These are phyloP conservation scores for Blastobasis lacticolella DNA, from an alignment of 2,888 invertebrate species.

Conservation along the genomic window DNA sequence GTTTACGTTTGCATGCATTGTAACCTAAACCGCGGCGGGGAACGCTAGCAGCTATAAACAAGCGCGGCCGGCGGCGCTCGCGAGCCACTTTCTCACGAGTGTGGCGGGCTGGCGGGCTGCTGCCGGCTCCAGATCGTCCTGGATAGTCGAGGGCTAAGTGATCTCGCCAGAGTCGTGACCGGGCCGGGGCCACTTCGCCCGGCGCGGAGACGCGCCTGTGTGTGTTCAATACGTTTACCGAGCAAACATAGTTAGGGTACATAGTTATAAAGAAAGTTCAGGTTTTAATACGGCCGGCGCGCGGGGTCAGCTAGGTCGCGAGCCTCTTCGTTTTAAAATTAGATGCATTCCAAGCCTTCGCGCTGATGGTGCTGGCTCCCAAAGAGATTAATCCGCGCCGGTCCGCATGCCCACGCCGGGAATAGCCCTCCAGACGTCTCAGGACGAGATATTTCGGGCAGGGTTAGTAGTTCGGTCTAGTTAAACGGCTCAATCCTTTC, in stretches of 20 bases:
- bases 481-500: constrained; percentile 34
- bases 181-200: constrained; percentile 45
- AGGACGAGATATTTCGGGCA: constrained; percentile 61
- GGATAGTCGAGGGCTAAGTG: constrained; percentile 60
- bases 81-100: constrained; percentile 65
- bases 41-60: constrained; percentile 32
- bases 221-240: constrained; percentile 63
- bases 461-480: constrained; percentile 64
- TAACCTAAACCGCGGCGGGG: constrained; percentile 30
- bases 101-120: constrained; percentile 24
- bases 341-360: constrained; percentile 71
- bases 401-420: constrained; percentile 46
- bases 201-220: constrained; percentile 47
- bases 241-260: constrained; percentile 62
- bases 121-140: constrained; percentile 48
- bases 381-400: constrained; percentile 51
- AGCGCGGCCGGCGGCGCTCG: constrained; percentile 21
- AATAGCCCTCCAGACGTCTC: constrained; percentile 57
- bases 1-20: constrained; percentile 44
- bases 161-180: constrained; percentile 58
- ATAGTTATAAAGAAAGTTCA: constrained; percentile 73
- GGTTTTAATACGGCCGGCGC: constrained; percentile 67
- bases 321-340: constrained; percentile 72
- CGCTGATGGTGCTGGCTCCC: constrained; percentile 36
- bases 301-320: constrained; percentile 70